Base-by-base conservation (phyloP, 2,888 invertebrate genomes). In the Herminia tarsipennalis region DNA sequence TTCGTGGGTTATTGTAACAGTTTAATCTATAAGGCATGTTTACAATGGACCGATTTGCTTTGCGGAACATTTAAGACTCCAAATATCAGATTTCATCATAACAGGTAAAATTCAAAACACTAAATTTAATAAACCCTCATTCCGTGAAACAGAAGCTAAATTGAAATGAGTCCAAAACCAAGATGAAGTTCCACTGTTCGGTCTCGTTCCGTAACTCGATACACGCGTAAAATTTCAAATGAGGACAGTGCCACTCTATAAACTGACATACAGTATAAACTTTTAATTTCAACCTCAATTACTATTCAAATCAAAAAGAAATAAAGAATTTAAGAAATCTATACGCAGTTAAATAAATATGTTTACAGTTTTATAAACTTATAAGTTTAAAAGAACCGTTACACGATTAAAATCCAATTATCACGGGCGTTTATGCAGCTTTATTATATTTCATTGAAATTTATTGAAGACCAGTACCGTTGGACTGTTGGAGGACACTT, bases 341-440 rank as follows among this genome's bases (percentile, higher is more conserved):
- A n/a, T n/a, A n/a, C n/a, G n/a, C n/a, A n/a, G n/a, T n/a, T 3
- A 25, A 17, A 5, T 21, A 8, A 32, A 14, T 4, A 2, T 28
- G 13, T 25, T 20, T 34, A 42, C 47, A 45, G 36, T 64, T 42
- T 44, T 22, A 34, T 22, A 1, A 17, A 18, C 18, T 39, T 56
- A 44, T 51, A 37, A 24, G 29, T 34, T 41, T 5, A 25, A 33
- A 12, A 35, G 28, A 18, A 25, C 66, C 22, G 61, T 61, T 65
- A 52, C 41, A 46, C 41, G 14, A 61, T 49, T 54, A 56, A 45
- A 35, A 34, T 43, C 21, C 40, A 48, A 56, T 60, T 47, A 58
- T 17, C 30, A 38, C 36, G 46, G 29, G 9, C 27, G 20, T 39
- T 10, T 42, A 41, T 47, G 14, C 27, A 29, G 22, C 25, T 50